Percentiles rank a stretch among this genome's conserved stretches.
phyloP scores from a whole-genome alignment of 2,113 vertebrate genomes.

The Lucifuga dentata region DNA sequence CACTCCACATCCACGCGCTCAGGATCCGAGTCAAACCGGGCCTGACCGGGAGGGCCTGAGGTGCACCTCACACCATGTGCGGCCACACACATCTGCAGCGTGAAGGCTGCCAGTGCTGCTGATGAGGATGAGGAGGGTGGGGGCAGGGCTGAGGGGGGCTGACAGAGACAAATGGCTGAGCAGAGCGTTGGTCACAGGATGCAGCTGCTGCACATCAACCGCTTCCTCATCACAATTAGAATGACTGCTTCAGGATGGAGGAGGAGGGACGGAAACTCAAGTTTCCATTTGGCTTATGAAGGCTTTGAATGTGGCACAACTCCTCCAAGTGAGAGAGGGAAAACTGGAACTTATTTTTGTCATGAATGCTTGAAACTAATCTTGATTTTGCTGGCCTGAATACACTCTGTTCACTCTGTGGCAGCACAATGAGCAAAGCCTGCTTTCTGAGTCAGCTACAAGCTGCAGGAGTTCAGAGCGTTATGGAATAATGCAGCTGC shows the following conservation, averaged over 20 bases:
- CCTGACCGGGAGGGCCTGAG: slow-evolving; percentile 65
- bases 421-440: too few species aligned
- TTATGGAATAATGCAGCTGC: too few species aligned
- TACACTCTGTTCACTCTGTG: too few species aligned
- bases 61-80: slow-evolving; percentile 47
- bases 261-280: slow-evolving; percentile 36
- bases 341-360: neutral
- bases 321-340: slow-evolving; percentile 12
- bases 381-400: too few species aligned
- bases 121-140: slow-evolving; percentile 62
- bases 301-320: slow-evolving; percentile 20
- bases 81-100: slow-evolving; percentile 58
- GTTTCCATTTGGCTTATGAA: slow-evolving; percentile 42
- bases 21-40: slow-evolving; percentile 61
- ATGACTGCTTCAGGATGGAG: slow-evolving; percentile 53
- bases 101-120: slow-evolving; percentile 69
- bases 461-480: too few species aligned
- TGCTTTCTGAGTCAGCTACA: too few species aligned
- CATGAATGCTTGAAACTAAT: slow-evolving; percentile 28
- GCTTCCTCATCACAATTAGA: slow-evolving; percentile 78
- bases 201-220: slow-evolving; percentile 82
- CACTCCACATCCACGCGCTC: slow-evolving; percentile 47
- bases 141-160: slow-evolving; percentile 62
- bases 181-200: slow-evolving; percentile 75
- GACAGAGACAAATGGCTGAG: slow-evolving; percentile 81